Evolutionary conservation across 2,113 vertebrate species (phyloP), one percentile per base, ranked within the genome.

Genomic region (Oxygymnocypris stewartii): DNA sequence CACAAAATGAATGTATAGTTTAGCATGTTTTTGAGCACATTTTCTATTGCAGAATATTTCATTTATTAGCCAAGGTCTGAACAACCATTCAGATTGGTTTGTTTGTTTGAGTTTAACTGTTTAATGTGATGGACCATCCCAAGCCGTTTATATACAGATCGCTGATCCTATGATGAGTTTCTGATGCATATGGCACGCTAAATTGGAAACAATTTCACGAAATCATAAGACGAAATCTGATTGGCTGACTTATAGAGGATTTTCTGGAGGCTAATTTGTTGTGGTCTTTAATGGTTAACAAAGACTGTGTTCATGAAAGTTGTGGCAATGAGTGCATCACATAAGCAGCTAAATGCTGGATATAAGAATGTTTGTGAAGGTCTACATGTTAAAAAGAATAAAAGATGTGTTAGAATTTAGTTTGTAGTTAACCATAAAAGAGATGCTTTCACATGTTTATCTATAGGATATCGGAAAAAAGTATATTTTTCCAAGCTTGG

Each of bases 1-100:
- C 77, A 85, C 79, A 84, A 28, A 84, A 79, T 79, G 1, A 84
- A 88, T 88, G 16, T 51, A 85, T 67, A 31, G 83, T 63, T 47
- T 4, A 51, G 84, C 28, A 49, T 28, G 2, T 76, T n/a, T n/a
- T 76, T 28, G 12, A 8, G n/a, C 23, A 61, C 57, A 79, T 79
- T 49, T 49, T 49, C 13, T 79, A 40, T n/a, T 44, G 79, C n/a
- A 51, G 11, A 31, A 54, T 51, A 31, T 51, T 0, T 1, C 9
- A 25, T 49, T 11, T 78, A 51, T 51, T 78, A 51, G 25, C 44
- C 5, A 47, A 25, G 23, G 20, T 6, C 14, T 51, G 49, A 51
- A 51, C 13, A 51, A 51, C 49, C 49, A 51, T 51, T 51, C 49
- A 51, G 49, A 51, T 51, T 51, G 2, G 20, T 40, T 73, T 4